phyloP scores from a whole-genome alignment of 2,113 vertebrate species.

The Nettapus auritus region DNA sequence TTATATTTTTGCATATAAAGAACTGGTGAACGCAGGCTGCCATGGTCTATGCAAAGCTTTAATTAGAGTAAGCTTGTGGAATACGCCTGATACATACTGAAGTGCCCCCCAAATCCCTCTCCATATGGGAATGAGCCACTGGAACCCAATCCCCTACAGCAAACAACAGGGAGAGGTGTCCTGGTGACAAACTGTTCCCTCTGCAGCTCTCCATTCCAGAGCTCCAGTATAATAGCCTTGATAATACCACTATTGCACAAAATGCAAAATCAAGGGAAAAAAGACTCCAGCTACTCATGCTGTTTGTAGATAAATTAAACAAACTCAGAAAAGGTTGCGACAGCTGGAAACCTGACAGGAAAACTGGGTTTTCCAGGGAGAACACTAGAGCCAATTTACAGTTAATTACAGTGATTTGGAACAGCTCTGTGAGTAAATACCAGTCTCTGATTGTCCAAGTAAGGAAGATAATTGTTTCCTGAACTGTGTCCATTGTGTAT shows the following conservation, averaged over 20 bases:
- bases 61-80: neutral
- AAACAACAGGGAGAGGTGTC: neutral
- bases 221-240: neutral
- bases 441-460: constrained; percentile 49
- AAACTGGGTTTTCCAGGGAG: constrained; percentile 62
- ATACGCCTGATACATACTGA: neutral
- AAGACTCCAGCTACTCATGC: constrained; percentile 14
- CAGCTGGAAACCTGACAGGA: constrained; percentile 53
- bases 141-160: neutral
- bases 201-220: neutral
- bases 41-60: neutral
- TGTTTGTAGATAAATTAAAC: constrained; percentile 48
- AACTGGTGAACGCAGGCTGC: neutral
- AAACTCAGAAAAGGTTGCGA: constrained; percentile 47
- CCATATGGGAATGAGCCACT: neutral
- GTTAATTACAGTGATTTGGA: constrained; percentile 75
- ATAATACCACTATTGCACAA: neutral
- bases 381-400: constrained; percentile 63
- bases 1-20: neutral
- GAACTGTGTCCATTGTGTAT: constrained; percentile 47
- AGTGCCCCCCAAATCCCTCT: neutral
- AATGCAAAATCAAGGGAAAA: neutral
- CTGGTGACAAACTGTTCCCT: neutral
- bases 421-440: constrained; percentile 62
- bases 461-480: constrained; percentile 71